A percentile compares a stretch with the other conserved stretches of the same genome.
Evolutionary conservation across 2,888 invertebrate genomes (phyloP).

Genomic region (Prosapia bicincta): DNA sequence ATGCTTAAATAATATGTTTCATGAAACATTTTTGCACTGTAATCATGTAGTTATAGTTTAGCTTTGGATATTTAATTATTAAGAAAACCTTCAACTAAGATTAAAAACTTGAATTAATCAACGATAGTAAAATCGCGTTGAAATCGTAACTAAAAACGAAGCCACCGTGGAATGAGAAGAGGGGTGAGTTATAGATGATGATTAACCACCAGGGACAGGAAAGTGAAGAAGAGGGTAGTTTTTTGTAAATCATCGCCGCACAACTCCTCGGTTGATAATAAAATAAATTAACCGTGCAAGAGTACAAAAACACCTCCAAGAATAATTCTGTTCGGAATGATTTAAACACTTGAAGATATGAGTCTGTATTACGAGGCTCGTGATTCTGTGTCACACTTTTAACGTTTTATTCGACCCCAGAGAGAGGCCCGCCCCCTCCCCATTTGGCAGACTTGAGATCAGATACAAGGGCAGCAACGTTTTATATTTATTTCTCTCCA

Average conservation of each 20-base stretch:
- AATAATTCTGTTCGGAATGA: not conserved
- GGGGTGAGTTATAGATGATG: conserved; percentile 2
- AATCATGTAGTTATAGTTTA: too few species aligned
- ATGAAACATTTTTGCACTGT: too few species aligned
- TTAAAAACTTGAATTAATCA: too few species aligned
- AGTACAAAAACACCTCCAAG: conserved; percentile 8
- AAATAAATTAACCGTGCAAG: conserved; percentile 38
- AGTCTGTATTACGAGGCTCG: not conserved
- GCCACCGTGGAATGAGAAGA: not conserved
- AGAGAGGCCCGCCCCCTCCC: not conserved
- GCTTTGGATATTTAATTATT: too few species aligned
- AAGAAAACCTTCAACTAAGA: too few species aligned
- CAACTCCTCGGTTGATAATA: conserved; percentile 38
- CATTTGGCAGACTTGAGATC: not conserved
- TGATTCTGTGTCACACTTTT: conserved; percentile 27
- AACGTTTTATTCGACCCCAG: conserved; percentile 25
- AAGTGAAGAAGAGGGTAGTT: conserved; percentile 33
- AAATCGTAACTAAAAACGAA: not conserved
- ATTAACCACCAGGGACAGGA: conserved; percentile 21
- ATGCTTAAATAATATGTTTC: too few species aligned
- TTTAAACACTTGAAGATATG: not conserved
- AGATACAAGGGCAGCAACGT: not conserved
- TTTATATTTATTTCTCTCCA: not conserved
- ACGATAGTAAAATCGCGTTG: too few species aligned
- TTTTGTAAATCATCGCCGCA: conserved; percentile 36